Conservation (phyloP, 2,113 vertebrate genomes). For the Lepus timidus region DNA sequence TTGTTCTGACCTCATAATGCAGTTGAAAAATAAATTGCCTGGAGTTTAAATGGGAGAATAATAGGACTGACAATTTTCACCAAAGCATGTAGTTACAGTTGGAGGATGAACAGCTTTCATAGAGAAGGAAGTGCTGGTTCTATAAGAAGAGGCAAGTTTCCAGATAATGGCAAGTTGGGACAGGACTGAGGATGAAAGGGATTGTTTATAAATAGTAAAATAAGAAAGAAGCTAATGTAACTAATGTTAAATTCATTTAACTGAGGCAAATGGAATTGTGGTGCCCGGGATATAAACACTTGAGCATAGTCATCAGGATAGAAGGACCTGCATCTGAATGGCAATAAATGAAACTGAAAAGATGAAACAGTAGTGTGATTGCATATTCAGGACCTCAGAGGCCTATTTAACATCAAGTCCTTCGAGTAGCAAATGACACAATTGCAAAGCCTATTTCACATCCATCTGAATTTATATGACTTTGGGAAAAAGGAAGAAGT, state of each 20-base stretch:
- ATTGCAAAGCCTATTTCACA: not conserved
- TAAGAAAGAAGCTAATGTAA: not conserved
- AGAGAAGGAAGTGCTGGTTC: not conserved
- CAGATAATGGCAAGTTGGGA: not conserved
- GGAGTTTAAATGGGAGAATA: not conserved
- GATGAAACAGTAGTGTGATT: not conserved
- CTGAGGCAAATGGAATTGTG: not conserved
- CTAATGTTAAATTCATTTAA: conserved; percentile 18
- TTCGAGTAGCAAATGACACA: not conserved
- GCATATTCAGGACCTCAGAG: not conserved
- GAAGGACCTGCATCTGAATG: not conserved
- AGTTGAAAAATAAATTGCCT: not conserved
- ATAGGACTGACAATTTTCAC: not conserved
- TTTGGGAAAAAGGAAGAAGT: not conserved
- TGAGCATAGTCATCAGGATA: not conserved
- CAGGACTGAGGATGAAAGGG: too few species aligned
- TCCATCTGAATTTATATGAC: not conserved
- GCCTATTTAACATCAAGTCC: not conserved
- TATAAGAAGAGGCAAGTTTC: not conserved
- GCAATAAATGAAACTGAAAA: not conserved
- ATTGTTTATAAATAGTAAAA: not conserved
- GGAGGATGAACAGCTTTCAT: not conserved
- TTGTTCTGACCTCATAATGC: not conserved
- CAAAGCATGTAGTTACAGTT: not conserved
- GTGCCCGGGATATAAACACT: not conserved